A percentile compares a stretch with the other conserved stretches of the same genome.
These are phyloP conservation scores for Lucifuga dentata DNA, from an alignment of 2,113 vertebrate species.

Conservation along the genomic window DNA sequence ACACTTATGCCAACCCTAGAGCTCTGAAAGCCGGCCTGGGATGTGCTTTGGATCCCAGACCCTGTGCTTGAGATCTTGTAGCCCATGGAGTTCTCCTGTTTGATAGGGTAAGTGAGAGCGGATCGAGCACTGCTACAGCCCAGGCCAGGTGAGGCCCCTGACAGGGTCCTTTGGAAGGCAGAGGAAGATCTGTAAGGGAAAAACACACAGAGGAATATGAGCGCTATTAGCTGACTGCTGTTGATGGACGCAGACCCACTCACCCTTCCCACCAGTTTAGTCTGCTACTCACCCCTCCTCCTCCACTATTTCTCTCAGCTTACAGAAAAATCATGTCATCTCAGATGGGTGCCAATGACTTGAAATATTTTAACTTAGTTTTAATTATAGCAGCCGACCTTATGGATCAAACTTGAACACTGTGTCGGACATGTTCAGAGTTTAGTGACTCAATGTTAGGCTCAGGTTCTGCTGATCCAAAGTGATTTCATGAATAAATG, in stretches of 20 bases:
- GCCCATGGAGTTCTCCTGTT: conserved; percentile 88
- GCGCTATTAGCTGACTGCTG: conserved; percentile 55
- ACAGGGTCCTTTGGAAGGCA: conserved; percentile 70
- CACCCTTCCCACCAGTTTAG: conserved; percentile 56
- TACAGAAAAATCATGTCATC: conserved; percentile 13
- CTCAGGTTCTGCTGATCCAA: conserved; percentile 33
- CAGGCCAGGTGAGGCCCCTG: conserved; percentile 77
- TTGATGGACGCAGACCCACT: conserved; percentile 72
- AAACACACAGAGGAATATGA: conserved; percentile 73
- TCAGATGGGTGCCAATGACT: conserved; percentile 8
- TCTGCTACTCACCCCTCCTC: conserved; percentile 4
- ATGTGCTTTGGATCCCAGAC: conserved; percentile 66
- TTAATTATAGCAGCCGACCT: not conserved
- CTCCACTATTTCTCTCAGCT: conserved; percentile 10
- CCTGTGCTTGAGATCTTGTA: conserved; percentile 79
- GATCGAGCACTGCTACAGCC: conserved; percentile 54
- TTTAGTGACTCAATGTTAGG: conserved; percentile 12
- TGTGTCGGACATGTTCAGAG: not conserved
- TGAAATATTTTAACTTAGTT: conserved; percentile 19
- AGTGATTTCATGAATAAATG: conserved; percentile 70
- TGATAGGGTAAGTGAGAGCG: conserved; percentile 85
- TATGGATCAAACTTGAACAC: not conserved
- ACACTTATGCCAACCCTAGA: conserved; percentile 67
- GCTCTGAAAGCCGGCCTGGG: conserved; percentile 74
- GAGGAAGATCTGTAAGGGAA: conserved; percentile 66